Conservation (phyloP, 2,113 vertebrate species). For the Trachemys scripta region DNA sequence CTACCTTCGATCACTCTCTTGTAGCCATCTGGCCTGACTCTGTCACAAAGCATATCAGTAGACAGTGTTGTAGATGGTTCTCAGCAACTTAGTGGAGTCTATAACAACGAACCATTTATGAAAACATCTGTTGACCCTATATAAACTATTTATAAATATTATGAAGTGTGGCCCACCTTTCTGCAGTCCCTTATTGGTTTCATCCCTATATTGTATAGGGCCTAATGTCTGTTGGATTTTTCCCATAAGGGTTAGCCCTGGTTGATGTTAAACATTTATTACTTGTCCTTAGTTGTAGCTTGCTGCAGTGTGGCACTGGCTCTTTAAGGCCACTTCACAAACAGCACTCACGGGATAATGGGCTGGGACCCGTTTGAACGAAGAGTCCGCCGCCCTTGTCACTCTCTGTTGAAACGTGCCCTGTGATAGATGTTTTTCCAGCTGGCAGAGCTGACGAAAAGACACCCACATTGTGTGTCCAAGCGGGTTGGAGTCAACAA, state of each 20-base stretch:
- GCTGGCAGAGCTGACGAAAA: neutral
- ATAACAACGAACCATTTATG: neutral
- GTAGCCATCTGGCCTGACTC: too few relatives aligned
- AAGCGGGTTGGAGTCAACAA: neutral
- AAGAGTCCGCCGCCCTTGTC: neutral
- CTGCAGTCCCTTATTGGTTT: neutral
- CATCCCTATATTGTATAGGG: neutral
- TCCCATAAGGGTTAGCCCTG: neutral
- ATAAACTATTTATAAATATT: neutral
- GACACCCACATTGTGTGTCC: fast-evolving
- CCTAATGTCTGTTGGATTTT: neutral
- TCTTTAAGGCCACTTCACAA: neutral
- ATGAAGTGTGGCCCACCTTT: neutral
- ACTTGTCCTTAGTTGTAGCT: neutral
- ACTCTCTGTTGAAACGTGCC: neutral
- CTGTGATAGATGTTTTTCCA: neutral
- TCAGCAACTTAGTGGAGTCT: fast-evolving
- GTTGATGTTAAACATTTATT: neutral
- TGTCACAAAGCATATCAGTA: neutral
- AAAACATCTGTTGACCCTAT: neutral
- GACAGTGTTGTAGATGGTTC: neutral
- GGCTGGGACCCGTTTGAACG: neutral
- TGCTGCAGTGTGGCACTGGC: neutral
- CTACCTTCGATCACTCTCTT: too few relatives aligned
- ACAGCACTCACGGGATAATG: neutral